Evolutionary conservation across 2,888 invertebrate species (phyloP).

Genomic region (Rotaria socialis): DNA sequence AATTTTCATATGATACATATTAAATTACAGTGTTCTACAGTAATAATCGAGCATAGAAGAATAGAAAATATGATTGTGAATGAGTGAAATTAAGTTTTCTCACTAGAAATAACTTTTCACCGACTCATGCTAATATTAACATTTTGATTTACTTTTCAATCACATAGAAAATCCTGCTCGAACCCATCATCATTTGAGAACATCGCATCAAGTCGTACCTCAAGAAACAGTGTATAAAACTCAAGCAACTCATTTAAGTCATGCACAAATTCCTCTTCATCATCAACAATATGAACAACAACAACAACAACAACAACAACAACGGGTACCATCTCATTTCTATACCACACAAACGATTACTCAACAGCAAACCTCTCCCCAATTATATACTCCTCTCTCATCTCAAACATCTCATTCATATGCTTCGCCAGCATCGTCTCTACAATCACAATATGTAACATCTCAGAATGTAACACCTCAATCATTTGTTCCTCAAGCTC

Average conservation of each 20-base stretch:
- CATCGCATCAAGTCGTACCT: neutral
- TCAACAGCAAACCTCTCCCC: neutral
- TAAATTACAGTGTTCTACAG: no score
- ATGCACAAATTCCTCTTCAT: slow-evolving; percentile 23
- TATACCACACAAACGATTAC: neutral
- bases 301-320: no score
- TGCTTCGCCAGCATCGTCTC: neutral
- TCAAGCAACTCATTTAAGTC: neutral
- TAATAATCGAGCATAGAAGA: no score
- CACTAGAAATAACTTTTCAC: no score
- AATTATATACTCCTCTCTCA: neutral
- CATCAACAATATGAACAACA: neutral
- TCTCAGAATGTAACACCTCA: neutral
- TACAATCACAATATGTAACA: neutral
- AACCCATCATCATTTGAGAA: neutral
- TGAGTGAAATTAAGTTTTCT: no score
- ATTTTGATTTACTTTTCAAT: no score
- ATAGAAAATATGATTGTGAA: no score
- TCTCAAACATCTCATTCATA: neutral
- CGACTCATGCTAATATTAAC: neutral
- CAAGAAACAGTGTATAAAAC: neutral
- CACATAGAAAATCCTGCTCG: neutral
- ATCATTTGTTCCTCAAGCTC: neutral
- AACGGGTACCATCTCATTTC: neutral
- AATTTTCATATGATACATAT: no score